Percentiles rank a stretch among this genome's conserved stretches.
Evolutionary conservation across 2,888 invertebrate species (phyloP).

Genomic region (Bugulina stolonifera): DNA sequence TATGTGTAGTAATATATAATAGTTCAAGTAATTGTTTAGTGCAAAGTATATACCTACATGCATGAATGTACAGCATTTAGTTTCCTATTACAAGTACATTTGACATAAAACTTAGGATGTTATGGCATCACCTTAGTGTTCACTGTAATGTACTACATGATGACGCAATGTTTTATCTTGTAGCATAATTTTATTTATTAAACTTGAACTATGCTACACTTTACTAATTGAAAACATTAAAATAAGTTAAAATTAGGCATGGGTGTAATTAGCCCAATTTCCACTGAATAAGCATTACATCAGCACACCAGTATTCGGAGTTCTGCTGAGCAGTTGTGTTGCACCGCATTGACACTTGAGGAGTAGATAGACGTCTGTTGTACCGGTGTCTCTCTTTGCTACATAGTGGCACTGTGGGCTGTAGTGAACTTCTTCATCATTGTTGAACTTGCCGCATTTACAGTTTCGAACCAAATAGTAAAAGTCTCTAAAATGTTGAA

Average conservation of each 20-base stretch:
- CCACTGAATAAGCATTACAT: too few species aligned
- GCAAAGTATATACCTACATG: too few species aligned
- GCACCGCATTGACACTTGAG: not conserved
- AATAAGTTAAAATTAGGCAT: not conserved
- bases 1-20: too few species aligned
- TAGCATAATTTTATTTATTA: too few species aligned
- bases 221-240: not conserved
- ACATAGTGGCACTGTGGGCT: not conserved
- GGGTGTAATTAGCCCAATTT: not conserved
- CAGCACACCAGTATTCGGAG: not conserved
- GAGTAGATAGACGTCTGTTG: not conserved
- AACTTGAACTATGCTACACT: too few species aligned
- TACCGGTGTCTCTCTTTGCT: not conserved
- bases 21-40: too few species aligned
- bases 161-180: too few species aligned
- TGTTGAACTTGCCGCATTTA: not conserved
- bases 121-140: too few species aligned
- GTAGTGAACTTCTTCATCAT: not conserved
- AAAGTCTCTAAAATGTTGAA: not conserved
- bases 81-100: too few species aligned
- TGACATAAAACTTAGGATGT: too few species aligned
- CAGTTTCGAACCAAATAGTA: not conserved
- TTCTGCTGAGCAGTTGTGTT: not conserved
- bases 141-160: too few species aligned
- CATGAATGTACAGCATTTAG: too few species aligned